Evolutionary conservation across 2,888 invertebrate species (phyloP), one percentile per base, ranked within the genome.

Genomic region (Caenorhabditis sp.): DNA sequence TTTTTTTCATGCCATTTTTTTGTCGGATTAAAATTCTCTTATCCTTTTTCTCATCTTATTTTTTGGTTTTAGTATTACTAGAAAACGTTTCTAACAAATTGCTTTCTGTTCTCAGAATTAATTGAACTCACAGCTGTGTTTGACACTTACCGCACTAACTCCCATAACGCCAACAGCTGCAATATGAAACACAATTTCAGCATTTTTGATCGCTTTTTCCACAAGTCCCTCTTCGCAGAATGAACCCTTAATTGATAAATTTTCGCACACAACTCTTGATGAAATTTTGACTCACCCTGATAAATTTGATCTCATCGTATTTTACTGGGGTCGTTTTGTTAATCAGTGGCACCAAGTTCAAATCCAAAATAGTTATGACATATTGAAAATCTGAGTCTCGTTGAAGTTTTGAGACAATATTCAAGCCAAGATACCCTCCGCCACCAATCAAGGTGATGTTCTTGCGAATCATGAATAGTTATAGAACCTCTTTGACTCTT

Each of bases 121-220:
- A 31, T 31, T 10, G 10, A 31, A 31, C 31, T 31, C 31, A 10
- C 31, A 31, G 31, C 5, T 31, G 31, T 31, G 31, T 31, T 31
- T 31, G n/a, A 8, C 6, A 53, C 53, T 31, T 24, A 67, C 67
- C 0, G 58, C 64, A 27, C 14, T 50, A 0, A 31, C 3, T 8
- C 72, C 72, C 26, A 67, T 72, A 50, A 65, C 63, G 8, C 72
- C 72, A 14, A 72, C 58, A 0, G 73, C 62, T 17, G 65, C 65
- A 10, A 73, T 37, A 55, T 73, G 73, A 26, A 73, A 73, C 0
- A 73, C 73, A 1, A 63, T 59, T 8, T 36, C 26, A 12, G 59
- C 55, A 17, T 58, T 49, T 2, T 62, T 61, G 1, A 73, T 43
- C 6, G 62, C 58, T 12, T n/a, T 8, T n/a, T 73, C 57, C 0